Evolutionary conservation across 2,888 invertebrate species (phyloP), one percentile per base, ranked within the genome.

Genomic region (Emmelina monodactyla): DNA sequence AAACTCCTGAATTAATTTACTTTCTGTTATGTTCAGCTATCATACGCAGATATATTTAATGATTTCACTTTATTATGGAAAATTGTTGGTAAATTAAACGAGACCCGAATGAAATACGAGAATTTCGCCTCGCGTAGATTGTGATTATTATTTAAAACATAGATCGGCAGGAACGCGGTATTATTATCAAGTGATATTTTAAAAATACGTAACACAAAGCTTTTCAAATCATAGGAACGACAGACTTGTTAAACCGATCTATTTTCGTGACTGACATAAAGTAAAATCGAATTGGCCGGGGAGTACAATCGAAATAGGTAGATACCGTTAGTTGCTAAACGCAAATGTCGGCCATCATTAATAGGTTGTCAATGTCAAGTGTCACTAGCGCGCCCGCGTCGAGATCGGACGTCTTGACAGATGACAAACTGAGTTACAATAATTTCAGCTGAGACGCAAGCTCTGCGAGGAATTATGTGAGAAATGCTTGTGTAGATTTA

Each of bases 11-110:
- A 67, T 64, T 67, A 68, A 73, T 75, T 71, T 67, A 62, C 61
- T 62, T 61, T 56, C 50, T 48, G 42, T 50, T 50, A 45, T 51
- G 58, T 53, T 54, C 42, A 53, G 61, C 63, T 58, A 67, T 75
- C 73, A 61, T 51, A 55, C 55, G 58, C 75, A 72, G 70, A 64
- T 57, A 59, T 62, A 16, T 35, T 54, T 58, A 63, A 62, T 66
- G 62, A 58, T 58, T 53, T 43, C 37, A 41, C 37, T 25, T 36
- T 37, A 37, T 22, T 35, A 30, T 15, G 14, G 25, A 28, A 15
- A 37, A 38, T 35, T 38, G 42, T 37, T 39, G 37, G 37, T 39
- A 38, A 45, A 45, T 43, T 44, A 40, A 31, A 37, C 34, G 28
- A 11, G 28, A 7, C 3, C 12, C 6, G 5, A 34, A 33, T 38